Percentiles rank a stretch among this genome's conserved stretches.
Conservation (phyloP, 2,888 invertebrate species). For the Drosophila buzzatii region DNA sequence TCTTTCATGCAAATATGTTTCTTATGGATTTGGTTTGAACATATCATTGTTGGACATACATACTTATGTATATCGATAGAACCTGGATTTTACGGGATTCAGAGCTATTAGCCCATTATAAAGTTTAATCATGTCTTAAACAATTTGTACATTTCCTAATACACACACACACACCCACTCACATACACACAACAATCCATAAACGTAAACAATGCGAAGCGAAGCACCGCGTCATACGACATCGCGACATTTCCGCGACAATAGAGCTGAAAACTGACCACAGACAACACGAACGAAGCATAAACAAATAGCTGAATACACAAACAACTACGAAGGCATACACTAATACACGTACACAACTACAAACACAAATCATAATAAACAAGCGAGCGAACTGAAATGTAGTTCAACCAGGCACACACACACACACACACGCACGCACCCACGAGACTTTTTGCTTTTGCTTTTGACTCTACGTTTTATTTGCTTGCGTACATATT, state of each 20-base stretch:
- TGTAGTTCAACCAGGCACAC: constrained; percentile 42
- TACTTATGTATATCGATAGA: too few species aligned
- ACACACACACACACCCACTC: neutral
- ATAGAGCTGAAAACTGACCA: constrained; percentile 47
- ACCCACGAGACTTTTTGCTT: constrained; percentile 12
- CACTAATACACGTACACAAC: constrained; percentile 8
- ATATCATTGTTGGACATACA: too few species aligned
- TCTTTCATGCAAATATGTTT: too few species aligned
- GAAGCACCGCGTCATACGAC: neutral
- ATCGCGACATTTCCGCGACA: constrained; percentile 34
- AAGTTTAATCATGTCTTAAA: too few species aligned
- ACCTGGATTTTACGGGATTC: too few species aligned
- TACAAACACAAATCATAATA: constrained; percentile 39
- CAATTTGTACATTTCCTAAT: too few species aligned
- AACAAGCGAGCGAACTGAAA: constrained; percentile 40
- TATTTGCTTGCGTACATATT: constrained; percentile 25
- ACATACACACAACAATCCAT: neutral
- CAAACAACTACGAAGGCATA: constrained; percentile 17
- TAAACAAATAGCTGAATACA: constrained; percentile 40
- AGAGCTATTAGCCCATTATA: too few species aligned
- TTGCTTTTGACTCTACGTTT: constrained; percentile 22
- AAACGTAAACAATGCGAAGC: constrained; percentile 41
- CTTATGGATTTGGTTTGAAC: too few species aligned
- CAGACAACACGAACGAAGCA: constrained; percentile 33
- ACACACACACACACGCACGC: neutral